These are phyloP conservation scores for Pterocles burchelli DNA, from an alignment of 2,113 vertebrate species.

Conservation along the genomic window DNA sequence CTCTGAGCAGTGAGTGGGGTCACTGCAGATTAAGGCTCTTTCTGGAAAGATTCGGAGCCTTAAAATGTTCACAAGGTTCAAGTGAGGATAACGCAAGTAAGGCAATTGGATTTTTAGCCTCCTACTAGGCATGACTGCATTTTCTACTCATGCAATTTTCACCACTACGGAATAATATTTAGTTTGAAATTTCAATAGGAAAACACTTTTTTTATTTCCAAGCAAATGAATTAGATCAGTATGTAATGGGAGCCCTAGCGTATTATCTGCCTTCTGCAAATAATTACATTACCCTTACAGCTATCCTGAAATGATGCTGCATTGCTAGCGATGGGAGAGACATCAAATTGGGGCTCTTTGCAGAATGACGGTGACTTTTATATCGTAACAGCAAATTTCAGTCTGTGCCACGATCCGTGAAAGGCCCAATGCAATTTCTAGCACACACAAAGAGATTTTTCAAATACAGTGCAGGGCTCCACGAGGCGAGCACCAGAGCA, in stretches of 20 bases:
- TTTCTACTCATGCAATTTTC: neutral
- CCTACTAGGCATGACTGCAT: neutral
- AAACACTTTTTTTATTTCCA: neutral
- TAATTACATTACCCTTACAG: slow-evolving; percentile 1
- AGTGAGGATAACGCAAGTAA: neutral
- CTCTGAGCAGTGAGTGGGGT: neutral
- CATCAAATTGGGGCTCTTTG: neutral
- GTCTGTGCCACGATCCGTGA: neutral
- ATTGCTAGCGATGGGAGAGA: neutral
- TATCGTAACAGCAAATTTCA: neutral
- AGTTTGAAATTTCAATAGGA: neutral
- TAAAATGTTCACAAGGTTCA: neutral
- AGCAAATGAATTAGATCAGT: neutral
- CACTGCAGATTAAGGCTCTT: neutral
- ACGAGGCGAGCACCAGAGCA: neutral
- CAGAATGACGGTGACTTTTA: neutral
- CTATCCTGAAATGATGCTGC: neutral
- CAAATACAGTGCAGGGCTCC: neutral
- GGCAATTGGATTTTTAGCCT: neutral
- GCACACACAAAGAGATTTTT: neutral
- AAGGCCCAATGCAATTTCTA: neutral
- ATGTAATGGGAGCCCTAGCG: neutral
- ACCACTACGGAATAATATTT: neutral
- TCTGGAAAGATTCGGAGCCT: neutral
- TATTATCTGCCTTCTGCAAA: neutral